phyloP scores from a whole-genome alignment of 2,797 vertebrate species.

The Cryptoprocta ferox region DNA sequence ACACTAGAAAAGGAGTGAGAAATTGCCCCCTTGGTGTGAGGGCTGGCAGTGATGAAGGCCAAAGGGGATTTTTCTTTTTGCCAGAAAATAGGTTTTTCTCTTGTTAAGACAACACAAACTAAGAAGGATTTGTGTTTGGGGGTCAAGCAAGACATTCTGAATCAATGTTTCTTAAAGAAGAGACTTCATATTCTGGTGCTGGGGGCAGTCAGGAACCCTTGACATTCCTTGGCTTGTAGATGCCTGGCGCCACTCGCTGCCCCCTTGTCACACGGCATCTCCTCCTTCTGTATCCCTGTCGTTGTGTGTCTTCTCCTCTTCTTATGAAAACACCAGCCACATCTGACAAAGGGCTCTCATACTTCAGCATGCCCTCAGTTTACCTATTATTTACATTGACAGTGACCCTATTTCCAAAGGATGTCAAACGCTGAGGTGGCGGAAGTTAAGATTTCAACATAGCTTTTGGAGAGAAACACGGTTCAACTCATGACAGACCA shows the following conservation, averaged over 20 bases:
- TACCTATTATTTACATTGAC: not conserved
- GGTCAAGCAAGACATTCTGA: not conserved
- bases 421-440: not conserved
- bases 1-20: not conserved
- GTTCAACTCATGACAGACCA: not conserved
- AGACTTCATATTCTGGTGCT: not conserved
- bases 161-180: not conserved
- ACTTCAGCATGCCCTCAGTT: no score
- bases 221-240: not conserved
- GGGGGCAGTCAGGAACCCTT: not conserved
- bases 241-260: not conserved
- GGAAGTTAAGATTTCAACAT: not conserved
- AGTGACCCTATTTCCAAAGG: not conserved
- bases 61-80: not conserved
- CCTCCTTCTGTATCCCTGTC: not conserved
- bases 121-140: not conserved
- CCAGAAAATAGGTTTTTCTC: not conserved
- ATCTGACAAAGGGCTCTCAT: not conserved
- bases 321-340: not conserved
- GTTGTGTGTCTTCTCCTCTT: not conserved
- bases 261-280: accelerated
- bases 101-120: not conserved
- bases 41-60: not conserved
- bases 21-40: not conserved
- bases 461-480: not conserved